phyloP scores from a whole-genome alignment of 2,888 invertebrate species.

The Drosophila kokeensis region DNA sequence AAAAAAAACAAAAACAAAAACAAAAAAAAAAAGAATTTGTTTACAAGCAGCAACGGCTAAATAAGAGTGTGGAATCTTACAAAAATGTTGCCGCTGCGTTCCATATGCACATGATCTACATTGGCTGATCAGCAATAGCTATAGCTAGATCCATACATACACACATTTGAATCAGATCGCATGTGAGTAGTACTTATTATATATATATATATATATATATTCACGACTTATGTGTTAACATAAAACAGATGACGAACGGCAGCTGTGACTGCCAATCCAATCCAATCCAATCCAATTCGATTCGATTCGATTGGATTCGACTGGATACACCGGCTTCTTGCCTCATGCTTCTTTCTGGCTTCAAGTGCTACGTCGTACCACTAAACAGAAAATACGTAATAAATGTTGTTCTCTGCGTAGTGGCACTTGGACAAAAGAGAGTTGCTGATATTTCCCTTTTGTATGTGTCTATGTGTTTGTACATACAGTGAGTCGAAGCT shows the following conservation, averaged over 20 bases:
- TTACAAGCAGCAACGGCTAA: conserved; percentile 56
- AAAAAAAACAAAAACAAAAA: conserved; percentile 10
- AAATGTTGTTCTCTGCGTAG: too few species aligned
- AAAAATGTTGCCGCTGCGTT: conserved; percentile 62
- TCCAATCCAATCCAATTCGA: conserved; percentile 25
- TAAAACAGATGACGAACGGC: conserved; percentile 75
- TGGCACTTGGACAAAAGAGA: too few species aligned
- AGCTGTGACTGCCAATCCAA: conserved; percentile 74
- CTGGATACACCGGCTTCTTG: conserved; percentile 8
- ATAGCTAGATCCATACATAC: conserved; percentile 7
- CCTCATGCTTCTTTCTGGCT: conserved; percentile 30
- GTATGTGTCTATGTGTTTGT: too few species aligned
- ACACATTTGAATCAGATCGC: not conserved
- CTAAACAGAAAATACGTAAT: too few species aligned
- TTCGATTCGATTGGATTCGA: conserved; percentile 22
- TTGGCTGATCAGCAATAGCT: conserved; percentile 36
- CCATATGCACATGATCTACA: conserved; percentile 72
- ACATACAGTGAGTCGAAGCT: too few species aligned
- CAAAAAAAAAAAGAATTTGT: conserved; percentile 52
- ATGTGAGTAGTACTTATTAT: conserved; percentile 15
- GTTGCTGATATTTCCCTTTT: too few species aligned
- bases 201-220: conserved; percentile 2
- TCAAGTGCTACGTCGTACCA: conserved; percentile 13
- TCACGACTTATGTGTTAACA: conserved; percentile 69
- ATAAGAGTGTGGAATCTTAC: conserved; percentile 69